Evolutionary conservation across 2,888 invertebrate genomes (phyloP), one percentile per base, ranked within the genome.

Genomic region (Tubulanus polymorphus): DNA sequence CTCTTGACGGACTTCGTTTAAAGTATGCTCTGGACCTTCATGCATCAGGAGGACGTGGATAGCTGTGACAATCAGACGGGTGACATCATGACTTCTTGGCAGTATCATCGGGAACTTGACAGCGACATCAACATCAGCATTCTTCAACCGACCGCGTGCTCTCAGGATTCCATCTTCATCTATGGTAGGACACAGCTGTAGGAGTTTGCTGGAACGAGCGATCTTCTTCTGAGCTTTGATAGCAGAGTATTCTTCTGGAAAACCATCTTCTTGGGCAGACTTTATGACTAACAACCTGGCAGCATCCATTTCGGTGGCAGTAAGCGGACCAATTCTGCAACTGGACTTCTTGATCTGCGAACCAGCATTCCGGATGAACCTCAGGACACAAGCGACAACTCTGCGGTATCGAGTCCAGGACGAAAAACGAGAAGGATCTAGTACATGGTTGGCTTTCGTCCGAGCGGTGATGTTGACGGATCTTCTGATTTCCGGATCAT

Each of bases 21-120:
- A 23, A 23, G 41, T 41, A 23, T 41, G 41, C 15, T 41, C 20
- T 12, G n/a, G 10, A 12, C 35, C 35, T n/a, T 10, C 10, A n/a
- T 32, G 35, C 5, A 41, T 18, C 6, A 41, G 20, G 6, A 18
- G 5, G 20, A 15, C 28, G 18, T 55, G 55, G 26, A 12, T 18
- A 15, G 51, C 18, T 32, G 41, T 8, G 6, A 55, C 25, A 20
- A 55, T 51, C 27, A 55, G 35, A n/a, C 32, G 6, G 18, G 46
- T 25, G 2, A 55, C 35, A 3, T 12, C 32, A 23, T 41, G 28
- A 3, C 52, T 41, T 20, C 20, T 5, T 0, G 51, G 51, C 51
- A 55, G 25, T 25, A 55, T 12, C 8, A 55, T 6, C 23, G 29
- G 55, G 37, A 51, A 48, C 12, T 51, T 51, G 3, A 8, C 20